These are phyloP conservation scores for Cylas formicarius DNA, from an alignment of 1,140 invertebrate genomes.

Conservation along the genomic window DNA sequence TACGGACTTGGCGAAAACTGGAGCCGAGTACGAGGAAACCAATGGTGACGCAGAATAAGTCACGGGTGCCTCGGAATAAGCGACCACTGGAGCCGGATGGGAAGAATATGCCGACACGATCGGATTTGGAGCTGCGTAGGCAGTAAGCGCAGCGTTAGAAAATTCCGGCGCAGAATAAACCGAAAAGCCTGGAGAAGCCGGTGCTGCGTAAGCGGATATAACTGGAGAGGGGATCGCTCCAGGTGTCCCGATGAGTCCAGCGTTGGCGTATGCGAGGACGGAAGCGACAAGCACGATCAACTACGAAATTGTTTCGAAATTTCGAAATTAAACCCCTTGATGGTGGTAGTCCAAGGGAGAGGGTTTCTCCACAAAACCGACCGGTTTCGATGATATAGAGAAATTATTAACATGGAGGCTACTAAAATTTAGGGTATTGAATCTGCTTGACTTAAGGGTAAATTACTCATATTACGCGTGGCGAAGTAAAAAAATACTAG, in stretches of 20 bases:
- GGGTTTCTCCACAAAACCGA: too few species aligned
- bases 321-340: too few species aligned
- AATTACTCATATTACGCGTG: too few species aligned
- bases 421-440: too few species aligned
- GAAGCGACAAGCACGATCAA: conserved; percentile 31
- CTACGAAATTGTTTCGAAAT: too few species aligned
- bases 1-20: conserved; percentile 33
- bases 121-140: conserved; percentile 2
- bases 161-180: conserved; percentile 5
- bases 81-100: conserved; percentile 25
- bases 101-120: background rate
- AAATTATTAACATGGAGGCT: too few species aligned
- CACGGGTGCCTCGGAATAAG: too few species aligned
- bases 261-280: conserved; percentile 33
- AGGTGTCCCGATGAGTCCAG: conserved; percentile 26
- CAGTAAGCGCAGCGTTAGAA: conserved; percentile 4
- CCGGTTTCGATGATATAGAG: too few species aligned
- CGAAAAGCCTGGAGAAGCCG: conserved; percentile 1
- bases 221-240: conserved; percentile 14
- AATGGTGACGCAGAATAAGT: too few species aligned
- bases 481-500: too few species aligned
- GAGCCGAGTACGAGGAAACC: conserved; percentile 30
- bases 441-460: too few species aligned
- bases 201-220: conserved; percentile 24
- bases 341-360: too few species aligned